phyloP scores from a whole-genome alignment of 1,140 invertebrate species.

The Lepidurus couesii region DNA sequence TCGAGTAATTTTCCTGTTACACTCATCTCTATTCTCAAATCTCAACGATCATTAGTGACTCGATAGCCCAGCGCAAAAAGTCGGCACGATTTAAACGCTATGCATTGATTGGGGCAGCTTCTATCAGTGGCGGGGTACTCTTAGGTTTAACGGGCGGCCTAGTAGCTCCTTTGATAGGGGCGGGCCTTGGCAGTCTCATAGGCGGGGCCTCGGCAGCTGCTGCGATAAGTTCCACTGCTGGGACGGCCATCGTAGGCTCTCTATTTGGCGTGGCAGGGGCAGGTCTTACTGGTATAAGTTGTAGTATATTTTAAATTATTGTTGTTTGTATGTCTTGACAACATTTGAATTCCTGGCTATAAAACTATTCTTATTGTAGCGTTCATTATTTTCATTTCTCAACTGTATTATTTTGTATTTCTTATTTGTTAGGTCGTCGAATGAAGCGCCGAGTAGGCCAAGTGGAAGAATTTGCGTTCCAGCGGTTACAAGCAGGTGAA shows the following conservation, averaged over 20 bases:
- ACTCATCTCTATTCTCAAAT: not conserved
- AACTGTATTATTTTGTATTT: not conserved
- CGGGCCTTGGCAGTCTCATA: conserved; percentile 54
- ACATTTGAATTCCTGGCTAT: conserved; percentile 25
- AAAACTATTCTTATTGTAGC: not conserved
- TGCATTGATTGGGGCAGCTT: conserved; percentile 58
- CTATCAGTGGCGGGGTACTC: conserved; percentile 58
- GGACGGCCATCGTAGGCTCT: conserved; percentile 59
- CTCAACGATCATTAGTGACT: not conserved
- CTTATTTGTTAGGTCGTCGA: conserved; percentile 53
- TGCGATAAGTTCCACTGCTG: conserved; percentile 54
- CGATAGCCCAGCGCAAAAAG: conserved; percentile 44
- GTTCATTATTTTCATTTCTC: conserved; percentile 32
- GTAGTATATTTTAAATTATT: too few relatives aligned
- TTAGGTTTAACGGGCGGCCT: conserved; percentile 62
- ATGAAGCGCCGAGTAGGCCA: conserved; percentile 66
- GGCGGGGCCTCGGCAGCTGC: conserved; percentile 52
- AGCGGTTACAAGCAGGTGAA: conserved; percentile 47
- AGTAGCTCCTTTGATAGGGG: conserved; percentile 60
- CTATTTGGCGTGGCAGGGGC: conserved; percentile 64
- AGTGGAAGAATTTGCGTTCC: conserved; percentile 65
- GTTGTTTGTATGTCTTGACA: too few relatives aligned
- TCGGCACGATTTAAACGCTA: conserved; percentile 57
- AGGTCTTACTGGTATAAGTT: conserved; percentile 52
- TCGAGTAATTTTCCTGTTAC: not conserved